Conservation (phyloP, 2,888 invertebrate genomes). For the Marronus borbonicus region DNA sequence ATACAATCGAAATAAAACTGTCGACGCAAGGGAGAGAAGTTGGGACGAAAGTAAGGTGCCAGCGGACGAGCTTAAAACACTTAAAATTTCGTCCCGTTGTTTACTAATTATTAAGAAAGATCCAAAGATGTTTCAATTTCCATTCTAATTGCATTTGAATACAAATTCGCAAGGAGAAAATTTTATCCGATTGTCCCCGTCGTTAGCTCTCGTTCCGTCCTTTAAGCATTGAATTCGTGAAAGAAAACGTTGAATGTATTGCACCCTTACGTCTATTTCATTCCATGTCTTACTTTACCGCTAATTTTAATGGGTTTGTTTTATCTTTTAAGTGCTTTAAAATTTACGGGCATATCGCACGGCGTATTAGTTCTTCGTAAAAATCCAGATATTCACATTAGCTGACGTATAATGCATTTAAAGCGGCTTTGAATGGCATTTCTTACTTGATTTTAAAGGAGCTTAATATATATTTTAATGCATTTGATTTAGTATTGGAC, state of each 20-base stretch:
- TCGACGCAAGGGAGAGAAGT: background rate
- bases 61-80: constrained; percentile 46
- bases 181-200: constrained; percentile 36
- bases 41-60: constrained; percentile 24
- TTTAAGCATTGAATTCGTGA: constrained; percentile 24
- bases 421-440: no score
- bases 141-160: constrained; percentile 60
- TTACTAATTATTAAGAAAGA: constrained; percentile 56
- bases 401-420: no score
- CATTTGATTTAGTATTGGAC: background rate
- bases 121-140: constrained; percentile 58
- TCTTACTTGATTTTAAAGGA: no score
- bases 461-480: no score
- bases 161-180: constrained; percentile 53
- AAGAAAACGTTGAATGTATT: constrained; percentile 31
- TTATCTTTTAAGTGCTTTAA: background rate
- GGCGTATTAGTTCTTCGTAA: no score
- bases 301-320: constrained; percentile 6
- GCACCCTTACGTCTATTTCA: background rate
- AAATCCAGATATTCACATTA: no score
- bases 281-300: background rate
- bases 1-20: constrained; percentile 30
- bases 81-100: constrained; percentile 54
- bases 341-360: no score
- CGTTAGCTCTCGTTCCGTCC: constrained; percentile 21